Conservation (phyloP, 2,797 vertebrate genomes). For the Ciconia nigra region DNA sequence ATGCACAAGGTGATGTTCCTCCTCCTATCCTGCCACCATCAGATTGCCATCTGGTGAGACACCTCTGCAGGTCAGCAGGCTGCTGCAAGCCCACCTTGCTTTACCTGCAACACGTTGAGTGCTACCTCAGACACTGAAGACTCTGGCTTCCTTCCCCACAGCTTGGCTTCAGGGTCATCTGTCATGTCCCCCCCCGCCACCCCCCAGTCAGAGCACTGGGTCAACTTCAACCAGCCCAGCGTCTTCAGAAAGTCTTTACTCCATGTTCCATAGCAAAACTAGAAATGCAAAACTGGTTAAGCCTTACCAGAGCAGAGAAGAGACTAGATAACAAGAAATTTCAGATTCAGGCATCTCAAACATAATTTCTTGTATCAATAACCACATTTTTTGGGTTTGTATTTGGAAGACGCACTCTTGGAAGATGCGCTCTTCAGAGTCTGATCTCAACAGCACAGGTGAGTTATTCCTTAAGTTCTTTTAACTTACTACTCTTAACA, state of each 20-base stretch:
- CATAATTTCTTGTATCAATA: background rate
- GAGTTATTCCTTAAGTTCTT: background rate
- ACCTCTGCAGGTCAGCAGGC: background rate
- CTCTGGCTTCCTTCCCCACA: background rate
- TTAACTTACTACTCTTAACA: background rate
- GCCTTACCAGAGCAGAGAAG: background rate
- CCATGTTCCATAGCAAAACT: background rate
- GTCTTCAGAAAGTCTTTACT: background rate
- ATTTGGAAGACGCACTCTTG: background rate
- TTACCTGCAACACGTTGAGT: background rate
- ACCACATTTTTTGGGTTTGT: background rate
- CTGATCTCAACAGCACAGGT: background rate
- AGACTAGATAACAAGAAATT: background rate
- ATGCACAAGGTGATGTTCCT: background rate
- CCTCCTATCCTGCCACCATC: background rate
- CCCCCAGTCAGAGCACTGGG: background rate
- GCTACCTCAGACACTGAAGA: background rate
- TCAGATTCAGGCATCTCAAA: background rate
- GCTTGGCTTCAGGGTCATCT: background rate
- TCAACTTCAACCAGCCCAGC: background rate
- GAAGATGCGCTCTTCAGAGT: background rate
- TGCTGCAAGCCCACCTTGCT: accelerated
- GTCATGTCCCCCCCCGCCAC: background rate
- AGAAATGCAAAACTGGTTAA: background rate
- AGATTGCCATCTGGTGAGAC: no score